Evolutionary conservation across 2,797 vertebrate species (phyloP), one percentile per base, ranked within the genome.

Genomic region (Peromyscus aztecus): DNA sequence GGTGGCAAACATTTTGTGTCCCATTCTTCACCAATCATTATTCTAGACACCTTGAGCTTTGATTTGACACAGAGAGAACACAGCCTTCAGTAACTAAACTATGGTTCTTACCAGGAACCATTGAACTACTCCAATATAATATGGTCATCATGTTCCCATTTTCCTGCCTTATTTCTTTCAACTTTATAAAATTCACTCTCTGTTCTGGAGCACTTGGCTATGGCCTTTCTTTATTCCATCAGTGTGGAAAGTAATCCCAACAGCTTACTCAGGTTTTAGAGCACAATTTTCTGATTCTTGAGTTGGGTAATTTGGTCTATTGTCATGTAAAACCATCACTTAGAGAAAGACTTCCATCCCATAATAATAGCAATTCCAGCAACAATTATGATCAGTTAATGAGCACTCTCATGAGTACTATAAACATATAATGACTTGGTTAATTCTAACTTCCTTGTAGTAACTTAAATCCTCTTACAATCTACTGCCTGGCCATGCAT

Each of bases 151-250:
- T 71, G 76, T 59, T 84, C 13, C 21, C 34, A 85, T 91, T 77
- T 93, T 40, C 52, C 12, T 73, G 59, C 4, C 31, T n/a, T 43
- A 37, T 87, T 96, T 86, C 49, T 61, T 90, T 96, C 82, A 96
- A 88, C 49, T 61, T 31, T 12, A 4, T 31, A 24, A 82, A n/a
- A 55, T 92, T 89, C 46, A 43, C 21, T 75, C 55, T 93, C 52
- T 57, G 67, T 88, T 92, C 59, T 78, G 43, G 31, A 78, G 16
- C 29, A 17, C 19, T 94, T 90, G 85, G 31, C 12, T 37, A 61
- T n/a, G 90, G 31, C 52, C 46, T 88, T 9, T 65, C 40, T 89
- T 91, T 63, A 63, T 75, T 78, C 88, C 8, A 76, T 88, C 71
- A 57, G 31, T 77, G 6, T 85, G 46, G 46, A 31, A 89, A 78